Percentiles rank a stretch among this genome's conserved stretches.
These are phyloP conservation scores for Harpalus rufipes DNA, from an alignment of 2,888 invertebrate genomes.

Conservation along the genomic window DNA sequence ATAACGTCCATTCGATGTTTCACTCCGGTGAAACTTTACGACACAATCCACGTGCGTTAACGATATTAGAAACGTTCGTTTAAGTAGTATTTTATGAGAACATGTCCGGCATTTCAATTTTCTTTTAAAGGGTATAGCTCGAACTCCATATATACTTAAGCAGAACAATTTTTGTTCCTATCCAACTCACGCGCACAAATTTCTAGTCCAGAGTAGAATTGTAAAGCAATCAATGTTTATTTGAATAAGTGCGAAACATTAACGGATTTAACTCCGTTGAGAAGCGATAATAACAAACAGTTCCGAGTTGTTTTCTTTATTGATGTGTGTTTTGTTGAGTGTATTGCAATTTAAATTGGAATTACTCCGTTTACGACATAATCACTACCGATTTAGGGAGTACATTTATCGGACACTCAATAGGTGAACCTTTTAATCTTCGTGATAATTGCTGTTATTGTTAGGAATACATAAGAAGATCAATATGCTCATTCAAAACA, in stretches of 20 bases:
- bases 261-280: constrained; percentile 17
- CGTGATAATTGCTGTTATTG: too few species aligned
- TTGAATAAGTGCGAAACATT: constrained; percentile 50
- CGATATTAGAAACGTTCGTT: constrained; percentile 37
- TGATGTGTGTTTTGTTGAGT: constrained; percentile 40
- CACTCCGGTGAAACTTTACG: constrained; percentile 30
- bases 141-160: constrained; percentile 39
- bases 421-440: too few species aligned
- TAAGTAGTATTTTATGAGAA: constrained; percentile 45
- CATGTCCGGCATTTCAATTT: constrained; percentile 46
- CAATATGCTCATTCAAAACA: too few species aligned
- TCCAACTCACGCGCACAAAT: background rate
- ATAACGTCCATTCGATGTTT: background rate
- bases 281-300: constrained; percentile 44
- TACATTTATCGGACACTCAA: too few species aligned
- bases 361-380: constrained; percentile 26
- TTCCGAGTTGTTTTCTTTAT: constrained; percentile 36
- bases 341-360: constrained; percentile 36
- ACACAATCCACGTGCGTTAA: constrained; percentile 41
- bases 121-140: constrained; percentile 22
- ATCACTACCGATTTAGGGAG: background rate
- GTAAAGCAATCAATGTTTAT: constrained; percentile 51
- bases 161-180: constrained; percentile 22
- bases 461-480: too few species aligned
- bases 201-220: constrained; percentile 13